Evolutionary conservation across 1,140 invertebrate species (phyloP).

Genomic region (Zaprionus lachaisei): DNA sequence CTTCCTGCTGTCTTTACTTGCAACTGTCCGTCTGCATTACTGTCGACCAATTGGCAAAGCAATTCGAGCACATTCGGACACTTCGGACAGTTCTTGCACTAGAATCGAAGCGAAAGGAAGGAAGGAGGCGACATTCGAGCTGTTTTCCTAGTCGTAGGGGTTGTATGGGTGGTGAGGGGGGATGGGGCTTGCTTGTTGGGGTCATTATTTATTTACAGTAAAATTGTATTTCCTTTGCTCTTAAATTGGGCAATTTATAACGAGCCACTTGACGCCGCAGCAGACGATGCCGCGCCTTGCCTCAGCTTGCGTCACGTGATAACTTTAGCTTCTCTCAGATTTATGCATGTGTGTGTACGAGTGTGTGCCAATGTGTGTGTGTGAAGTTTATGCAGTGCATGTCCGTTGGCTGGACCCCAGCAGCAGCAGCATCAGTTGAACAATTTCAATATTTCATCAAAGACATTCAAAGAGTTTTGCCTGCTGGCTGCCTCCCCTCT

Average conservation of each 20-base stretch:
- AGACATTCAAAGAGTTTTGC: conserved; percentile 70
- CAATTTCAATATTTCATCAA: conserved; percentile 82
- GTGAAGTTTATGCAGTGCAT: conserved; percentile 45
- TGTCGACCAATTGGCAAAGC: conserved; percentile 39
- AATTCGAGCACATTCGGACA: conserved; percentile 11
- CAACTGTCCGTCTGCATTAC: conserved; percentile 28
- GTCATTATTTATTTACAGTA: conserved; percentile 79
- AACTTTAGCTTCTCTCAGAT: conserved; percentile 44
- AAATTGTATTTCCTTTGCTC: conserved; percentile 77
- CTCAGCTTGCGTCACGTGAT: conserved; percentile 58
- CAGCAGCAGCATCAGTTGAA: conserved; percentile 61
- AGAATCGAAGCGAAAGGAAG: too few relatives aligned
- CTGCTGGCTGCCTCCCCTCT: background rate
- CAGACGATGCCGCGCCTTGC: conserved; percentile 29
- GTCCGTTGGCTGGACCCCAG: conserved; percentile 54
- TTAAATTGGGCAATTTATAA: conserved; percentile 80
- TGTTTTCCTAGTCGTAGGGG: conserved; percentile 21
- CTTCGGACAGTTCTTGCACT: background rate
- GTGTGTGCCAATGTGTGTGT: conserved; percentile 29
- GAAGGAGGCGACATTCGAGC: background rate
- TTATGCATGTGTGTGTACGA: conserved; percentile 27
- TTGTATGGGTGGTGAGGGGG: background rate
- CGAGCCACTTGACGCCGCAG: conserved; percentile 73
- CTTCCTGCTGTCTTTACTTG: background rate
- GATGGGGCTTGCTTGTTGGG: conserved; percentile 23